Evolutionary conservation across 2,888 invertebrate genomes (phyloP), one percentile per base, ranked within the genome.

Genomic region (Stenotaenia linearis): DNA sequence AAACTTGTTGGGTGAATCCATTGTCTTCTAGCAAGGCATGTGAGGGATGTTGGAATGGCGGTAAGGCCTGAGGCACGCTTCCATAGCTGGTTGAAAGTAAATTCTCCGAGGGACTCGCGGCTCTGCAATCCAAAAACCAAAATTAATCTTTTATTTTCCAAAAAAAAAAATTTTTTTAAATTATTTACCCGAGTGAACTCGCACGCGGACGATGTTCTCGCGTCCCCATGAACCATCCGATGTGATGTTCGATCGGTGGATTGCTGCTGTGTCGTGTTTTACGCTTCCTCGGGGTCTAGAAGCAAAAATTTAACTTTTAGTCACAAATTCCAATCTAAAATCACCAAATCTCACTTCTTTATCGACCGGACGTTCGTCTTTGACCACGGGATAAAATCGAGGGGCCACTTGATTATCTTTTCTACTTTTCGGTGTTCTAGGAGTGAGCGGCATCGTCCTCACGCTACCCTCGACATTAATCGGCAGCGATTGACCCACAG

Each of bases 1-100:
- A 99, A 1, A 94, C 96, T 86, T 96, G 96, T 87, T 98, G 98
- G 6, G 97, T 97, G 89, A 98, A 99, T 85, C 96, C 96, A 87
- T 98, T 97, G 87, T 98, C 97, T 82, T 96, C 92, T 69, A 99
- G 91, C 83, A 99, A 88, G 9, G 95, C 91, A 87, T 98, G 97
- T 84, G 96, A 96, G 40, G 98, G 98, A 89, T 98, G 98, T 86
- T 97, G 96, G 90, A 97, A 97, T 76, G 91, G 90, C 35, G 96
- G 96, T 87, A 97, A 89, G 80, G 94, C 91, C 85, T 92, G 92
- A 0, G 96, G 95, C 80, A 91, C 91, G 12, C 94, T 93, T 81
- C 94, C 93, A 84, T 90, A 92, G 78, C 92, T 92, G 37, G 85
- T 82, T 0, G 85, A 84, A 81, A 85, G 81, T 45, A 80, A n/a